phyloP scores from a whole-genome alignment of 2,797 vertebrate genomes.

The Periparus ater region DNA sequence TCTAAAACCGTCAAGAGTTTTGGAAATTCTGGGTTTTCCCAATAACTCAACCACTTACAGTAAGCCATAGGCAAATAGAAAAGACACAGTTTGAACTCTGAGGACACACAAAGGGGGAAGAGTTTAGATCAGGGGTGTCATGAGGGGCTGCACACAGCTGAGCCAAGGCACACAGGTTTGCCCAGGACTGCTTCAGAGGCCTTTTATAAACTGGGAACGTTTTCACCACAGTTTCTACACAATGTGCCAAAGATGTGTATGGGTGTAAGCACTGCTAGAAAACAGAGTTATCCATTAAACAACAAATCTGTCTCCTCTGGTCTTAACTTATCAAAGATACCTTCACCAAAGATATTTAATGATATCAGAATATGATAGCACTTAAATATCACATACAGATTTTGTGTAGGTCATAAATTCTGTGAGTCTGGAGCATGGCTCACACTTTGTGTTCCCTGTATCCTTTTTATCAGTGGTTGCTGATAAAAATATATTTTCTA shows the following conservation, averaged over 20 bases:
- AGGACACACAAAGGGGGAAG: background rate
- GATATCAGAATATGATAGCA: no score
- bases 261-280: background rate
- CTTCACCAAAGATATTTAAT: background rate
- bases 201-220: background rate
- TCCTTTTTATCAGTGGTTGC: background rate
- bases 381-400: no score
- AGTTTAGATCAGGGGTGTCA: background rate
- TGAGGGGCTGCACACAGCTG: background rate
- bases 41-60: background rate
- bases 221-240: background rate
- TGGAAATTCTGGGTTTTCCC: background rate
- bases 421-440: background rate
- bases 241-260: background rate
- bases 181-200: background rate
- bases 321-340: rapidly evolving
- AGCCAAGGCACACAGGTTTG: background rate
- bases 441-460: background rate
- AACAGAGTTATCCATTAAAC: background rate
- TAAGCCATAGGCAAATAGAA: background rate
- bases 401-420: background rate
- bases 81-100: background rate
- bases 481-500: background rate
- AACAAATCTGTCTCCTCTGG: background rate
- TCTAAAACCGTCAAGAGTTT: background rate